Conservation (phyloP, 2,888 invertebrate genomes). For the Cheilosia soror region DNA sequence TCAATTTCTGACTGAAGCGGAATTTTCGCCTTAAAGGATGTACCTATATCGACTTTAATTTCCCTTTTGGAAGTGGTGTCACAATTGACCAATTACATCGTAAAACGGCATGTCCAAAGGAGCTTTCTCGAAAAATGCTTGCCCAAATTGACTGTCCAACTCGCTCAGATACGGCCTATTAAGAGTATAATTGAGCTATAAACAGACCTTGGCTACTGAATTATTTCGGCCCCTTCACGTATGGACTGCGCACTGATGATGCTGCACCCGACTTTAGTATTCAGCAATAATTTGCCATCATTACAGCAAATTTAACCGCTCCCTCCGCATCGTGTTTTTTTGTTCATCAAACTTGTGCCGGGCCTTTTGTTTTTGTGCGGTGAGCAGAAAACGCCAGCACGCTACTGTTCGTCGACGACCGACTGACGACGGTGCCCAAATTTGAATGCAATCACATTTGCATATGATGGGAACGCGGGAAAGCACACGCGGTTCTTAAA, state of each 20-base stretch:
- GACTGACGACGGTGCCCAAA: neutral
- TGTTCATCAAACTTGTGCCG: constrained; percentile 6
- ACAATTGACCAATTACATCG: constrained; percentile 44
- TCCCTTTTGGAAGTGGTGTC: neutral
- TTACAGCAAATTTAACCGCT: constrained; percentile 58
- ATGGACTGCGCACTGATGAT: constrained; percentile 7
- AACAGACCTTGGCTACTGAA: constrained; percentile 46
- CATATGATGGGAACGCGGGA: constrained; percentile 70
- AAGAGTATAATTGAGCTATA: constrained; percentile 60
- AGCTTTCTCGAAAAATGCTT: neutral
- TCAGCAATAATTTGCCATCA: constrained; percentile 72
- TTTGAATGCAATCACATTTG: constrained; percentile 73
- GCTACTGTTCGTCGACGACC: neutral
- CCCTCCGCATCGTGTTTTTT: constrained; percentile 10
- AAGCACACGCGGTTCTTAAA: constrained; percentile 63
- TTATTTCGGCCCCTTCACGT: constrained; percentile 39
- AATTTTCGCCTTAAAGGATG: neutral
- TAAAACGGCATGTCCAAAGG: constrained; percentile 7
- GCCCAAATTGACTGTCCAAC: neutral
- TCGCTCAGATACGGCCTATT: constrained; percentile 4
- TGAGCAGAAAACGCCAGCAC: constrained; percentile 49
- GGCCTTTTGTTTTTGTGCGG: constrained; percentile 53
- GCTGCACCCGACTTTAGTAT: constrained; percentile 50
- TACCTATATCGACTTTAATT: neutral
- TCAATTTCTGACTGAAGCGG: neutral